Base-by-base conservation (phyloP, 2,888 invertebrate genomes). In the Galerucella calmariensis region DNA sequence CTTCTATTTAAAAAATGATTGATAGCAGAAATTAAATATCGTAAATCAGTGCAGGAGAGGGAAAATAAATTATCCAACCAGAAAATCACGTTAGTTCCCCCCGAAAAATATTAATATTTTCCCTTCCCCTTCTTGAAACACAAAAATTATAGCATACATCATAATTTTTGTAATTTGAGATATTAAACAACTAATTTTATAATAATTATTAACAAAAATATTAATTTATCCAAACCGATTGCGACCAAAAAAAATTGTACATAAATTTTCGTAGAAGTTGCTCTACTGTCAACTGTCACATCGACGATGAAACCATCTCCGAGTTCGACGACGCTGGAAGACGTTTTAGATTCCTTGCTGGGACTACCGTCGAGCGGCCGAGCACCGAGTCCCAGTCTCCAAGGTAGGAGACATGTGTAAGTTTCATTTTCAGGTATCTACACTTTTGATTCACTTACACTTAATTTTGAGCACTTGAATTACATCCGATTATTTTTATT, bases 281-380 rank as follows among this genome's bases (percentile, higher is more conserved):
- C 89, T 69, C 81, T 84, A 80, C 83, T 90, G 84, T 89, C 89
- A 8, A 75, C 81, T 4, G 76, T 67, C n/a, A 89, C 88, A 84
- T 88, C 90, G 56, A 82, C 81, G 83, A 89, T 91, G 84, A 90
- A 91, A 85, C 93, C 93, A 79, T 93, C 94, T 85, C 93, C 94
- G 67, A 93, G 94, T 84, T 94, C 94, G 82, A 94, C 96, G 76
- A 97, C 97, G 80, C 90, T 97, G 86, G 97, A 97, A 90, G 97
- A 97, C 90, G 97, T 97, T 80, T 90, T 97, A 88, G 96, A 97
- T 88, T 95, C 96, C 80, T 92, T 97, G 82, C 92, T 97, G 88
- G 95, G 96, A 85, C 91, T 96, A 86, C 94, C 96, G 84, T 91
- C 94, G 80, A 91, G 92, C 82, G 92, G 94, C 84, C 91, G 94